Percentiles rank a stretch among this genome's conserved stretches.
Conservation (phyloP, 2,797 vertebrate genomes). For the Ceryle rudis region DNA sequence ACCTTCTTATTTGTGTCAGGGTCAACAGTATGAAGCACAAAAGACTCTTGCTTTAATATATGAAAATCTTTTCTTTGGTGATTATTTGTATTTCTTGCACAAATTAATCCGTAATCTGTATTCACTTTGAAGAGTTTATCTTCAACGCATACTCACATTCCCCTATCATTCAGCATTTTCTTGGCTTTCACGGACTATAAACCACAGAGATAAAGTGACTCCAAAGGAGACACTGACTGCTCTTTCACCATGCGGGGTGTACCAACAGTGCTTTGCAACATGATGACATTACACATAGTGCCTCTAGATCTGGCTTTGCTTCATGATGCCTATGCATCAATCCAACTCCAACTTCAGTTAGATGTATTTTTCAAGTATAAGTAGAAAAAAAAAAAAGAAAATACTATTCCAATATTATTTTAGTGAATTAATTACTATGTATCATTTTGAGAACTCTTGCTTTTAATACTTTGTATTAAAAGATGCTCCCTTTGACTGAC, state of each 20-base stretch:
- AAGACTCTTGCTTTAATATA: neutral
- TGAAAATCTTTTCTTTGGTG: neutral
- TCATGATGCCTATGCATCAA: neutral
- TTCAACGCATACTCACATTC: neutral
- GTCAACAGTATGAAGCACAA: neutral
- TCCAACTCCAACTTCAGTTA: neutral
- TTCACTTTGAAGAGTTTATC: neutral
- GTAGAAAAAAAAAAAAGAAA: neutral
- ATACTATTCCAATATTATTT: neutral
- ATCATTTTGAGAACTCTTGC: neutral
- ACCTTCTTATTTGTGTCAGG: neutral
- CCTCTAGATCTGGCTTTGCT: neutral
- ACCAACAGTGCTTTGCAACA: neutral
- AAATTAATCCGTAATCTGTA: neutral
- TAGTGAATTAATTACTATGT: neutral
- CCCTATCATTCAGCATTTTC: neutral
- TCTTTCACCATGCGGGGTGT: neutral
- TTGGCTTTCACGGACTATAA: neutral
- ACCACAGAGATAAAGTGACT: neutral
- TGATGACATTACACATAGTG: neutral
- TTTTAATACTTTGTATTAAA: neutral
- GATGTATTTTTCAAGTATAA: neutral
- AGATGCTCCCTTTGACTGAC: neutral
- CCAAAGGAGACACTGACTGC: neutral
- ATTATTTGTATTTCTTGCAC: neutral